Conservation (phyloP, 2,113 vertebrate genomes). For the Periophthalmus modestus region DNA sequence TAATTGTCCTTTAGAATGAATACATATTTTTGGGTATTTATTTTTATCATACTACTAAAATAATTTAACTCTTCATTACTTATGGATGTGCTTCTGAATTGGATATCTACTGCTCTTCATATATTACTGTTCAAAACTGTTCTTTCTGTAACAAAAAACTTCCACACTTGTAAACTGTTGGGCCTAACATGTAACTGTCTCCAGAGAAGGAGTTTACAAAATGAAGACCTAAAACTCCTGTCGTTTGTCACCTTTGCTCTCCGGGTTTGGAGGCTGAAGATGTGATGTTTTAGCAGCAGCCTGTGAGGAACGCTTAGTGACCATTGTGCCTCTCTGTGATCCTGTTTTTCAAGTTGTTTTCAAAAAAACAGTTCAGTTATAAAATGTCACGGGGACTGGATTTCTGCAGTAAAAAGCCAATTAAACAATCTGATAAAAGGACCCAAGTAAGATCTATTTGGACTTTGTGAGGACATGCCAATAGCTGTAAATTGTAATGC, state of each 20-base stretch:
- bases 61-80: not conserved
- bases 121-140: conserved; percentile 22
- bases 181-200: conserved; percentile 33
- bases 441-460: not conserved
- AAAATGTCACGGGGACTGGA: not conserved
- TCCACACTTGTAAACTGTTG: conserved; percentile 30
- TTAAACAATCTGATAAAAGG: not conserved
- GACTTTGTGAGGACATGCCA: not conserved
- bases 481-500: not conserved
- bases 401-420: not conserved
- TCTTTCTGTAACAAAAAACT: conserved; percentile 20
- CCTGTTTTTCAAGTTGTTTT: conserved; percentile 19
- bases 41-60: not conserved
- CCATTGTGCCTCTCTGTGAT: conserved; percentile 74
- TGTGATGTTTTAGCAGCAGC: conserved; percentile 47
- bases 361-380: not conserved
- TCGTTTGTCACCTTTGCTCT: conserved; percentile 42
- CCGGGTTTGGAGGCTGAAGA: conserved; percentile 30
- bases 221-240: conserved; percentile 29
- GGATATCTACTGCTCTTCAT: conserved; percentile 20
- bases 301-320: conserved; percentile 61
- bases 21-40: not conserved
- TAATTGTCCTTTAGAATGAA: not conserved
- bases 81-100: not conserved
- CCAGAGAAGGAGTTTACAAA: conserved; percentile 33